Conservation (phyloP, 1,140 invertebrate species). For the Drosophila navojoa region DNA sequence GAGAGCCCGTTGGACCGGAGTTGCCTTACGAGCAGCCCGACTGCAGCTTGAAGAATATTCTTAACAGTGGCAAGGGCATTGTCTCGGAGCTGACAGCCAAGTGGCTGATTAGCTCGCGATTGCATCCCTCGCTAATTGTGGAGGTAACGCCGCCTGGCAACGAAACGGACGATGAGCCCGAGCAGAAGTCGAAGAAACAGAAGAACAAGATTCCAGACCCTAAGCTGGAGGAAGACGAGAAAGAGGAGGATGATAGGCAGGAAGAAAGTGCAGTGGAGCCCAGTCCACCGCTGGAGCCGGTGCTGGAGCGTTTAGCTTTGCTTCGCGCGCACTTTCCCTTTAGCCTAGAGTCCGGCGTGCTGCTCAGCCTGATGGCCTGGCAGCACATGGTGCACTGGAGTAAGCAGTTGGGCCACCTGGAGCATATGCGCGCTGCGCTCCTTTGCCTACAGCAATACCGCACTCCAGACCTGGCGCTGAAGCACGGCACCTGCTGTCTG, state of each 20-base stretch:
- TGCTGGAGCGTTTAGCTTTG: slow-evolving; percentile 86
- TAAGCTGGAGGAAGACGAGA: slow-evolving; percentile 8
- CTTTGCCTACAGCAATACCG: slow-evolving; percentile 85
- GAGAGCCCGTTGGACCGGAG: slow-evolving; percentile 83
- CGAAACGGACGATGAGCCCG: slow-evolving; percentile 44
- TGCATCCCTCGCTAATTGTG: slow-evolving; percentile 86
- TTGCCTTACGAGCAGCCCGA: slow-evolving; percentile 86
- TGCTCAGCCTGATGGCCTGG: slow-evolving; percentile 95
- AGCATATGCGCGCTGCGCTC: slow-evolving; percentile 87
- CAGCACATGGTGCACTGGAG: slow-evolving; percentile 94
- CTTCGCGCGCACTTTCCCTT: slow-evolving; percentile 92
- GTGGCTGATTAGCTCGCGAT: slow-evolving; percentile 89
- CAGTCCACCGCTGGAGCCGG: slow-evolving; percentile 74
- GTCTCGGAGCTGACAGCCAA: slow-evolving; percentile 92
- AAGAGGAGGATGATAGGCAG: slow-evolving; percentile 16
- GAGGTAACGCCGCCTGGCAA: slow-evolving; percentile 63
- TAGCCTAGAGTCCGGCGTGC: slow-evolving; percentile 90
- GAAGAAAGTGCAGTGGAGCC: slow-evolving; percentile 38
- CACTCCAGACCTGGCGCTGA: slow-evolving; percentile 86
- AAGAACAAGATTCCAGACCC: neutral
- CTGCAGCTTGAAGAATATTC: slow-evolving; percentile 89
- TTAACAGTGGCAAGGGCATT: slow-evolving; percentile 92
- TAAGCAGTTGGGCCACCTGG: slow-evolving; percentile 89
- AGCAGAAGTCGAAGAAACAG: slow-evolving; percentile 27
- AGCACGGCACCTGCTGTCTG: slow-evolving; percentile 91